A percentile compares a stretch with the other conserved stretches of the same genome.
phyloP scores from a whole-genome alignment of 2,888 invertebrate genomes.

The Luperina testacea region DNA sequence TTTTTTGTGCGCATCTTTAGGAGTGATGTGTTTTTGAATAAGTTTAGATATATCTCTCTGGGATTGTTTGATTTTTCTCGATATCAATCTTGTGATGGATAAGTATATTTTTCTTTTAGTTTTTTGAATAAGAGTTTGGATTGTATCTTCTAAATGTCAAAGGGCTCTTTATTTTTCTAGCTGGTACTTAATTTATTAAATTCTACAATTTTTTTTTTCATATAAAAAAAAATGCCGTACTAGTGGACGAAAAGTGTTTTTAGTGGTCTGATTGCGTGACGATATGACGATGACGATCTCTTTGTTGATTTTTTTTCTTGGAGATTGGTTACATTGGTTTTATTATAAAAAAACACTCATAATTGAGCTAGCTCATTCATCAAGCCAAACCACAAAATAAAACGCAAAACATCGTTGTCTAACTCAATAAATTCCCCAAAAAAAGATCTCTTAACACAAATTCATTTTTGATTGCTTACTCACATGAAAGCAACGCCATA shows the following conservation, averaged over 20 bases:
- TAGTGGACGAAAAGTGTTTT: background rate
- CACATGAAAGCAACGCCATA: conserved; percentile 78
- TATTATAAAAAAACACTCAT: background rate
- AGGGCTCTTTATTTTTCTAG: background rate
- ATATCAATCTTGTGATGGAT: conserved; percentile 34
- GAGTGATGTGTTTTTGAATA: conserved; percentile 52
- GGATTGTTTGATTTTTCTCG: conserved; percentile 31
- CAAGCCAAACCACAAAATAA: conserved; percentile 38
- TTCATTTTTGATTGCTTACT: conserved; percentile 81
- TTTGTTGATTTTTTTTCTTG: too few species aligned
- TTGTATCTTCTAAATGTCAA: background rate
- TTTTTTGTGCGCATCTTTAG: conserved; percentile 61
- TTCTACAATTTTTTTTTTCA: background rate
- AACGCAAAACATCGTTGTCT: conserved; percentile 64
- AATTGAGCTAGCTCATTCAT: conserved; percentile 14
- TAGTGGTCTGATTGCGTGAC: too few species aligned
- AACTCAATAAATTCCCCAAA: conserved; percentile 68
- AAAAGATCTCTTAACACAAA: conserved; percentile 71
- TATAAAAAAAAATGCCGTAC: too few species aligned
- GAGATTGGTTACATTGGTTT: too few species aligned
- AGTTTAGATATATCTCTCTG: conserved; percentile 23
- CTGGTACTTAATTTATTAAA: too few species aligned
- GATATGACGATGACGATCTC: too few species aligned
- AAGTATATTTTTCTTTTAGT: conserved; percentile 27
- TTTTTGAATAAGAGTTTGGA: conserved; percentile 16